Conservation (phyloP, 2,113 vertebrate genomes). For the Ovis aries region DNA sequence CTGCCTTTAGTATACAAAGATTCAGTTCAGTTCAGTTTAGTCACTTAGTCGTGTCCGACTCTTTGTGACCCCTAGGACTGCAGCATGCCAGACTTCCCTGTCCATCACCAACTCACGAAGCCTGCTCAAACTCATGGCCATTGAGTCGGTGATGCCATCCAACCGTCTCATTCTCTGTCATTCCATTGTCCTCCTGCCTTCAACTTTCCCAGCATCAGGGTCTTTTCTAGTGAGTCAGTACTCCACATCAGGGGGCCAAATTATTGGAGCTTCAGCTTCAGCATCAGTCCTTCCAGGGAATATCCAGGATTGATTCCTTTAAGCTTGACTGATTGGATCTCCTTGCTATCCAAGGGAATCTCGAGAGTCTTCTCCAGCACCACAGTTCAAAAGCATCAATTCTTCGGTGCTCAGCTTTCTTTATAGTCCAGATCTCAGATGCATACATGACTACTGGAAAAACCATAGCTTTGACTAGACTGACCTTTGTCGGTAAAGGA, state of each 20-base stretch:
- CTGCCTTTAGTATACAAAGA: not conserved
- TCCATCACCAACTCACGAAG: not conserved
- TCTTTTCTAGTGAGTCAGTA: not conserved
- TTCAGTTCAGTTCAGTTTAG: not conserved
- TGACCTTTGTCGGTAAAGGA: fast-evolving
- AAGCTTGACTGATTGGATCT: not conserved
- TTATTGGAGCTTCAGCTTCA: not conserved
- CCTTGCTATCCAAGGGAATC: not conserved
- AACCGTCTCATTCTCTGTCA: not conserved
- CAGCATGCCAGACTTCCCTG: not conserved
- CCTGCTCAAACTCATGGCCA: not conserved
- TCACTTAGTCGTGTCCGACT: not conserved
- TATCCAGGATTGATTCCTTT: not conserved
- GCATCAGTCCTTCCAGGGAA: not conserved
- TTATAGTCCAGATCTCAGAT: not conserved
- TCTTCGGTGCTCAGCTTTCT: not conserved
- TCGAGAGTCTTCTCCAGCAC: not conserved
- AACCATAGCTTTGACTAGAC: not conserved
- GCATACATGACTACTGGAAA: not conserved
- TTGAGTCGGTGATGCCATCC: not conserved
- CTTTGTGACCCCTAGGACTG: not conserved
- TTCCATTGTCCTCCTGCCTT: not conserved
- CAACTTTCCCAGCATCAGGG: not conserved
- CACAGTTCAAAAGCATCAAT: not conserved
- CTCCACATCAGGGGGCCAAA: not conserved